A percentile compares a stretch with the other conserved stretches of the same genome.
Evolutionary conservation across 2,113 vertebrate genomes (phyloP).

Genomic region (Mixornis gularis): DNA sequence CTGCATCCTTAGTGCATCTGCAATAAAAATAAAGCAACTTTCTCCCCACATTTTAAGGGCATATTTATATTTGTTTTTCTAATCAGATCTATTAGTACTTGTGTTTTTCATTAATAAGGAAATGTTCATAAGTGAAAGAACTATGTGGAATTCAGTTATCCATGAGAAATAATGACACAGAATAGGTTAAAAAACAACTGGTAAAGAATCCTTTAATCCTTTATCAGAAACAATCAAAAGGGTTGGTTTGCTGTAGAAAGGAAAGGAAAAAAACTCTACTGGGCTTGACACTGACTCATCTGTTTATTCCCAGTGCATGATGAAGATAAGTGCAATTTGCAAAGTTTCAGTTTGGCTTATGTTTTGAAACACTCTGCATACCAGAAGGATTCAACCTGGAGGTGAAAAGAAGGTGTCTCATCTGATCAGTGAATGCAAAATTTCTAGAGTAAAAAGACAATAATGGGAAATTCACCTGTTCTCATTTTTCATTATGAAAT

Average conservation of each 20-base stretch:
- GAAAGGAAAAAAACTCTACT: background rate
- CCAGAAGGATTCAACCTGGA: background rate
- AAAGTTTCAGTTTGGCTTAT: background rate
- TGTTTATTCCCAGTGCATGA: background rate
- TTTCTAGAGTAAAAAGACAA: background rate
- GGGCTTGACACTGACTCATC: background rate
- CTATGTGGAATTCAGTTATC: background rate
- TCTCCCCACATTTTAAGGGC: background rate
- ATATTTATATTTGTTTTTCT: background rate
- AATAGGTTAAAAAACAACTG: background rate
- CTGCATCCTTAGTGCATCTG: background rate
- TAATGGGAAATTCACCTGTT: slow-evolving; percentile 8
- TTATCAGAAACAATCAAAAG: background rate
- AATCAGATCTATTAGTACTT: background rate
- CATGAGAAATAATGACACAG: background rate
- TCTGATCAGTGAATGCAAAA: background rate
- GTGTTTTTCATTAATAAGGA: background rate
- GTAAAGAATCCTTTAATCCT: background rate
- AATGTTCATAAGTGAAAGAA: background rate
- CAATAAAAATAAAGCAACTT: background rate
- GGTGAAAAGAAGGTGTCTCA: background rate
- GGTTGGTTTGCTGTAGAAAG: background rate
- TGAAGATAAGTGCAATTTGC: background rate
- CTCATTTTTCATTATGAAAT: background rate
- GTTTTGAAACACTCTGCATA: background rate